phyloP scores from a whole-genome alignment of 2,113 vertebrate species.

The Acrocephalus kingi region DNA sequence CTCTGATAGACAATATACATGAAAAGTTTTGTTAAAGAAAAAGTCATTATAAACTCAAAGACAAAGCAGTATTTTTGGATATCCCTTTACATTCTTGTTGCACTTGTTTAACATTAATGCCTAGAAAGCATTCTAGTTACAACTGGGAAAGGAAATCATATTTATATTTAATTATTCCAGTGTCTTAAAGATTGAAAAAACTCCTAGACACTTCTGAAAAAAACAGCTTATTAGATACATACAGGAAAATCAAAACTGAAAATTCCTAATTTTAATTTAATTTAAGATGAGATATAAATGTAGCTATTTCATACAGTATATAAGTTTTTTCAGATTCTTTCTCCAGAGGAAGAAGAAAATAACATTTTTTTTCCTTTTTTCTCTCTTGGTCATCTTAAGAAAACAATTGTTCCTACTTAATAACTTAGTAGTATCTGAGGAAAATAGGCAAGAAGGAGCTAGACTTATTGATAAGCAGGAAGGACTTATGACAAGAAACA shows the following conservation, averaged over 20 bases:
- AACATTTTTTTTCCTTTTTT: accelerated
- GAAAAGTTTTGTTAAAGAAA: not conserved
- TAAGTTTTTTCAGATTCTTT: not conserved
- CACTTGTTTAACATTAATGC: not conserved
- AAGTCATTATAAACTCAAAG: not conserved
- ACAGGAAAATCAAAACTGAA: not conserved
- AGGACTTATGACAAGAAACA: not conserved
- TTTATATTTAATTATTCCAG: not conserved
- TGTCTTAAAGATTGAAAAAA: not conserved
- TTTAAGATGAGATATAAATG: not conserved
- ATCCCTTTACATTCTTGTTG: not conserved
- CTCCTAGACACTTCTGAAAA: not conserved
- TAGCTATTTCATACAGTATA: not conserved
- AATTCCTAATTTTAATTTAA: not conserved
- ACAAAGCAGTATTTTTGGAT: not conserved
- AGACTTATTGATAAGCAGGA: not conserved
- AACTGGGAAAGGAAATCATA: not conserved
- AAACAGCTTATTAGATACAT: not conserved
- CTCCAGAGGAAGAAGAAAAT: not conserved
- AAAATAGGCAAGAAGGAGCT: not conserved
- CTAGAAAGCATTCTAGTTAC: not conserved
- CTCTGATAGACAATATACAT: not conserved
- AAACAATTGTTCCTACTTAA: not conserved
- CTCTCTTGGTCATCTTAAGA: not conserved
- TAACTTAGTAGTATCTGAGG: not conserved